Conservation (phyloP, 2,113 vertebrate genomes). For the Muscicapa adusta region DNA sequence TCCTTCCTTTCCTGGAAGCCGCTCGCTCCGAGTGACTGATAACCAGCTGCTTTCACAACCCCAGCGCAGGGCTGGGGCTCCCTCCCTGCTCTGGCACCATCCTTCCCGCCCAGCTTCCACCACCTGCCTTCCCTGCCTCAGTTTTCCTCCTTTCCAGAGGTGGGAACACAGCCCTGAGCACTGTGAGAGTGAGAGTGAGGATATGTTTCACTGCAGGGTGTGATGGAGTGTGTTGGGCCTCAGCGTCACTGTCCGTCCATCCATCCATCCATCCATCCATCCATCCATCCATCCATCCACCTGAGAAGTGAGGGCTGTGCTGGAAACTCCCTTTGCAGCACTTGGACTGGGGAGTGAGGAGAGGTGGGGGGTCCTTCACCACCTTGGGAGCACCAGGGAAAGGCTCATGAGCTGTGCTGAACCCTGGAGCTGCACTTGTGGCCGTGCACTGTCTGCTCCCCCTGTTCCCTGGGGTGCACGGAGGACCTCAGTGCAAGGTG, state of each 20-base stretch:
- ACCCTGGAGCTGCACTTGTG: fast-evolving
- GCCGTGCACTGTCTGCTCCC: fast-evolving
- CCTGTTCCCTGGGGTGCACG: background rate
- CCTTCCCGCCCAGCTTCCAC: background rate
- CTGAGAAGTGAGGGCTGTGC: fast-evolving
- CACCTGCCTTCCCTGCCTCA: background rate
- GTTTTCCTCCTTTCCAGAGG: background rate
- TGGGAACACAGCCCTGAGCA: background rate
- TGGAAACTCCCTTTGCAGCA: background rate
- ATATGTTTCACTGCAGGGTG: background rate
- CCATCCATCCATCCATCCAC: background rate
- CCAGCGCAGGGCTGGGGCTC: fast-evolving
- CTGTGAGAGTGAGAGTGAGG: background rate
- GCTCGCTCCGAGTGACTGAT: background rate
- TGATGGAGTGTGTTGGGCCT: background rate
- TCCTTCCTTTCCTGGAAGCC: slow-evolving; percentile 73
- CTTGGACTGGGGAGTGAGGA: fast-evolving
- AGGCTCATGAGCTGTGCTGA: background rate
- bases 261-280: background rate
- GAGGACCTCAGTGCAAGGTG: background rate
- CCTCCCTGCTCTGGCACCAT: fast-evolving
- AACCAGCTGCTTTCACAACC: slow-evolving; percentile 51
- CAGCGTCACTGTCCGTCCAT: background rate
- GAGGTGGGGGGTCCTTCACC: background rate
- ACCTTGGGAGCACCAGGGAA: background rate